phyloP scores from a whole-genome alignment of 2,113 vertebrate species.

The Charina bottae region DNA sequence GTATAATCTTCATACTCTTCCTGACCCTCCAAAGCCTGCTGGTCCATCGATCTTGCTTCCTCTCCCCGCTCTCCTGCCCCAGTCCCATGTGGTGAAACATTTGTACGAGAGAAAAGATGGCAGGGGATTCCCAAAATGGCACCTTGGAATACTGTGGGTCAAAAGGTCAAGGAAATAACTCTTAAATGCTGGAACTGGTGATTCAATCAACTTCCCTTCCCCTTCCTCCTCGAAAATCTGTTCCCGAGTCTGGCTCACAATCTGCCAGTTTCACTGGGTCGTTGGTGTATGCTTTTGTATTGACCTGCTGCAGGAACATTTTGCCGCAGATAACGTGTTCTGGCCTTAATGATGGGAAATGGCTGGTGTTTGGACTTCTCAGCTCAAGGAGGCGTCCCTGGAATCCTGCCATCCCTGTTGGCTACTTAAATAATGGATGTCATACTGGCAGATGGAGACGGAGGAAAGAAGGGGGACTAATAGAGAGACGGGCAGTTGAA shows the following conservation, averaged over 20 bases:
- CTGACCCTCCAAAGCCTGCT: slow-evolving; percentile 67
- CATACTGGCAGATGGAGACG: slow-evolving; percentile 57
- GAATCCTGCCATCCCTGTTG: slow-evolving; percentile 64
- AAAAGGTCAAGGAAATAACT: slow-evolving; percentile 68
- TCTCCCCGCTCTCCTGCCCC: slow-evolving; percentile 40
- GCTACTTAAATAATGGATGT: slow-evolving; percentile 61
- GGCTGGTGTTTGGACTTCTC: slow-evolving; percentile 59
- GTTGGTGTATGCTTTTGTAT: slow-evolving; percentile 66
- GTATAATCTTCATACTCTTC: slow-evolving; percentile 68
- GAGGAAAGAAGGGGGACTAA: slow-evolving; percentile 69
- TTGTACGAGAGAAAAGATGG: slow-evolving; percentile 59
- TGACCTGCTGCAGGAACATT: slow-evolving; percentile 59
- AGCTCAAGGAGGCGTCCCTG: slow-evolving; percentile 61
- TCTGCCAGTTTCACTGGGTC: slow-evolving; percentile 67
- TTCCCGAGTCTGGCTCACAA: slow-evolving; percentile 60
- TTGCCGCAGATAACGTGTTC: slow-evolving; percentile 42
- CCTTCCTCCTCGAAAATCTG: slow-evolving; percentile 41
- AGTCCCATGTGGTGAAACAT: slow-evolving; percentile 57
- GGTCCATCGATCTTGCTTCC: slow-evolving; percentile 62
- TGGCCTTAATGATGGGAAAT: slow-evolving; percentile 66
- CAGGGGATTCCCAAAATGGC: slow-evolving; percentile 69
- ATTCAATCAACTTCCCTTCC: slow-evolving; percentile 63
- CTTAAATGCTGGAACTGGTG: slow-evolving; percentile 51
- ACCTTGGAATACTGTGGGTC: slow-evolving; percentile 69
- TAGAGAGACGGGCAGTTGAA: slow-evolving; percentile 63